Evolutionary conservation across 1,140 invertebrate genomes (phyloP).

Genomic region (Caenorhabditis tropicalis): DNA sequence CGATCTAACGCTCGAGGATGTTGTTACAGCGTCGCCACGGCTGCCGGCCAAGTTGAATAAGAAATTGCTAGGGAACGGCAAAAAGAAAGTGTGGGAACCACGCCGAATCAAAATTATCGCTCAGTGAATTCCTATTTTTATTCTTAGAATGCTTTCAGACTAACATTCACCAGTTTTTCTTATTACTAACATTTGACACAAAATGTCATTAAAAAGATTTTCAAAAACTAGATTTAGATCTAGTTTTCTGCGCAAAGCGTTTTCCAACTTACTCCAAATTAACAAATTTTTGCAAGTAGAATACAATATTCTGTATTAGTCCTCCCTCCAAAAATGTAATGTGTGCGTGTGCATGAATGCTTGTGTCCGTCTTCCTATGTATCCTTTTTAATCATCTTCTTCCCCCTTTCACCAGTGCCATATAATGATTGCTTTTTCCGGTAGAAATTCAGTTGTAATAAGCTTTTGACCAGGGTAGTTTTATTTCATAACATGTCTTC

Average conservation of each 20-base stretch:
- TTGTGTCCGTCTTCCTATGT: background rate
- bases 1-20: constrained; percentile 12
- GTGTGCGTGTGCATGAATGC: background rate
- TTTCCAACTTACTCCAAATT: too few relatives aligned
- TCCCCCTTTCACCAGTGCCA: background rate
- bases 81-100: background rate
- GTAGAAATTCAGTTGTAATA: constrained; percentile 16
- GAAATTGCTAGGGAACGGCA: background rate
- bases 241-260: too few relatives aligned
- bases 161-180: too few relatives aligned
- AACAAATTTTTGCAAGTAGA: too few relatives aligned
- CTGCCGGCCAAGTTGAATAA: background rate
- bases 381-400: background rate
- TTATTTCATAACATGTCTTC: background rate
- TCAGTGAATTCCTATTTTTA: background rate
- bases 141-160: background rate
- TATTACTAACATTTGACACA: too few relatives aligned
- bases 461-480: background rate
- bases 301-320: background rate
- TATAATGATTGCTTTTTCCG: background rate
- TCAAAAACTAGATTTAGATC: too few relatives aligned
- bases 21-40: constrained; percentile 11
- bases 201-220: too few relatives aligned
- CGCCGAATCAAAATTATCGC: background rate
- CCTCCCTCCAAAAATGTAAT: background rate